Evolutionary conservation across 2,888 invertebrate genomes (phyloP).

Genomic region (Corbicula japonica): DNA sequence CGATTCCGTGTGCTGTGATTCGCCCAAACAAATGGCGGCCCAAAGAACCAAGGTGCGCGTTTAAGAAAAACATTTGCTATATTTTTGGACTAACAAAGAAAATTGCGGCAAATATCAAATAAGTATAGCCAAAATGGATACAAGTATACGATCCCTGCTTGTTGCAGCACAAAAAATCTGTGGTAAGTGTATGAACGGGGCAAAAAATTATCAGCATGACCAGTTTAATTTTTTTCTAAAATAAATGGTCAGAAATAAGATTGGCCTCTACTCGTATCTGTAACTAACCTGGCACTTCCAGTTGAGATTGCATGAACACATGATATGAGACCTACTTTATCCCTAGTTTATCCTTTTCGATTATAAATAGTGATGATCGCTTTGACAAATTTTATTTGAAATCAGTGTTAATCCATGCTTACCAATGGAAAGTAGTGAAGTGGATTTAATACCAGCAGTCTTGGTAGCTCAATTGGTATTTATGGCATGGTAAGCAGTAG

Average conservation of each 20-base stretch:
- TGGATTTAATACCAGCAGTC: too few species aligned
- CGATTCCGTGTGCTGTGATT: constrained; percentile 3
- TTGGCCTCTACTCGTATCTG: not conserved
- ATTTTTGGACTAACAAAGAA: not conserved
- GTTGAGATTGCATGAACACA: too few species aligned
- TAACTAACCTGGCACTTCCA: not conserved
- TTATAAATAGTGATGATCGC: too few species aligned
- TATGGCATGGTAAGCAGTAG: too few species aligned
- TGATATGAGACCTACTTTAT: too few species aligned
- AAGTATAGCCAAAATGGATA: constrained; percentile 73
- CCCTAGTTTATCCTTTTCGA: too few species aligned
- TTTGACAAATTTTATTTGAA: too few species aligned
- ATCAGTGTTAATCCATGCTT: too few species aligned
- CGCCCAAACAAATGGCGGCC: constrained; percentile 63
- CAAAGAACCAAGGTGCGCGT: constrained; percentile 26
- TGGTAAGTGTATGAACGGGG: constrained; percentile 49
- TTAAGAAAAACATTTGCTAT: not conserved
- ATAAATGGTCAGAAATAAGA: not conserved
- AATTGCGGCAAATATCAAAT: not conserved
- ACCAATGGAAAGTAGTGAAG: too few species aligned
- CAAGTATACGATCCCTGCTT: constrained; percentile 73
- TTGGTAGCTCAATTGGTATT: too few species aligned
- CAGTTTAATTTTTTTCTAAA: not conserved
- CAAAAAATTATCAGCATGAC: not conserved
- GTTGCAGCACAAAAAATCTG: constrained; percentile 68